Conservation (phyloP, 2,113 vertebrate genomes). For the Corythaixoides concolor region DNA sequence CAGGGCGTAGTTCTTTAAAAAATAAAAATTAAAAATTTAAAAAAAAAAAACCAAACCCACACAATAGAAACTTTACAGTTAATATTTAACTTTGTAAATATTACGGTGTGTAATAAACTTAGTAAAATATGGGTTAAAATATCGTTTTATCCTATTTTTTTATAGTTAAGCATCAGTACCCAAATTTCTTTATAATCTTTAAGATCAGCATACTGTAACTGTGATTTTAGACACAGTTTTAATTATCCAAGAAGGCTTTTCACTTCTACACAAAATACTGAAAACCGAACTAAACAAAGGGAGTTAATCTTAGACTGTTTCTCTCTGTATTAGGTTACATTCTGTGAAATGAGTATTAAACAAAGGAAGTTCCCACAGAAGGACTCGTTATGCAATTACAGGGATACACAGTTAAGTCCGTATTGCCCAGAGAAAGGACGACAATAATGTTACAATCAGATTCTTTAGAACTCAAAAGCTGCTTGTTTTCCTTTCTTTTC, state of each 20-base stretch:
- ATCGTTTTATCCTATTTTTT: constrained; percentile 77
- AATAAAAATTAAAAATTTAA: background rate
- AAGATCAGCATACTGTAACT: constrained; percentile 58
- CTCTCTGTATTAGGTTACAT: constrained; percentile 24
- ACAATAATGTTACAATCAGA: constrained; percentile 57
- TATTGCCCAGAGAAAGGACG: constrained; percentile 75
- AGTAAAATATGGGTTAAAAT: constrained; percentile 75
- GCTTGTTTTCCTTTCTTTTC: constrained; percentile 27
- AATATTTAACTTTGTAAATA: constrained; percentile 79
- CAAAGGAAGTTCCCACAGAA: constrained; percentile 27
- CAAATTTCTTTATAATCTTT: constrained; percentile 41
- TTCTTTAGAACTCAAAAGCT: constrained; percentile 63
- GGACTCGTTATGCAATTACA: constrained; percentile 34
- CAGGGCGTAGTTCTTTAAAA: constrained; percentile 73
- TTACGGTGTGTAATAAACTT: constrained; percentile 74
- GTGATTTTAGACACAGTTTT: constrained; percentile 46
- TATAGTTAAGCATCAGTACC: constrained; percentile 72
- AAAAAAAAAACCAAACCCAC: background rate
- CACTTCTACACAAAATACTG: constrained; percentile 62
- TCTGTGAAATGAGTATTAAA: constrained; percentile 64
- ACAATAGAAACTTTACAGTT: constrained; percentile 72
- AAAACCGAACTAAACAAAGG: constrained; percentile 46
- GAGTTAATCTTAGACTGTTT: constrained; percentile 48
- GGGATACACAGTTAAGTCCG: constrained; percentile 47
- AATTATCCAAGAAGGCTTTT: constrained; percentile 59